Conservation (phyloP, 2,888 invertebrate species). For the Megalurothrips usitatus region DNA sequence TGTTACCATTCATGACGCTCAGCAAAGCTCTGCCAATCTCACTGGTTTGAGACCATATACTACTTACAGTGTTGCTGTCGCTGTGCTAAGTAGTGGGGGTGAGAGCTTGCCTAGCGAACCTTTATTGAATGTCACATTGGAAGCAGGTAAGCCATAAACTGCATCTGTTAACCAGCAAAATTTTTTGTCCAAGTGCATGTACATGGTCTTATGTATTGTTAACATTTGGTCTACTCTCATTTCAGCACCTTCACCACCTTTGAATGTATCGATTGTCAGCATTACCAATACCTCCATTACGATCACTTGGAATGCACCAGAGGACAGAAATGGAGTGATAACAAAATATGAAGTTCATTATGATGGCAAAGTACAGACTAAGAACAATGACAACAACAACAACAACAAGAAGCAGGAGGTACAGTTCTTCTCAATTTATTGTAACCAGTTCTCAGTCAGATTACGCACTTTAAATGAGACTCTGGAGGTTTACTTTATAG, state of each 20-base stretch:
- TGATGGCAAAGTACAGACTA: slow-evolving; percentile 40
- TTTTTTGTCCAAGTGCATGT: no score
- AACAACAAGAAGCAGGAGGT: slow-evolving; percentile 42
- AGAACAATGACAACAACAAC: slow-evolving; percentile 35
- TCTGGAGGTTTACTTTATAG: no score
- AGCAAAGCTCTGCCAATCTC: slow-evolving; percentile 46
- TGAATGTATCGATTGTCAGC: slow-evolving; percentile 55
- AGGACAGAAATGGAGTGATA: slow-evolving; percentile 62
- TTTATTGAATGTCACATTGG: slow-evolving; percentile 61
- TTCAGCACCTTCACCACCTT: slow-evolving; percentile 57
- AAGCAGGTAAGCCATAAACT: slow-evolving; percentile 53
- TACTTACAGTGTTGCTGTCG: slow-evolving; percentile 65
- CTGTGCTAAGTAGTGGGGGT: slow-evolving; percentile 57
- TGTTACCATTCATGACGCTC: slow-evolving; percentile 50
- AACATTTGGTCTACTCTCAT: slow-evolving; percentile 32
- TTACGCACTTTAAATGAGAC: no score
- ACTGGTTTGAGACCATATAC: slow-evolving; percentile 66
- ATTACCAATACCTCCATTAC: slow-evolving; percentile 60
- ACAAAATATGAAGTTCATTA: slow-evolving; percentile 61
- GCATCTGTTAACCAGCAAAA: neutral
- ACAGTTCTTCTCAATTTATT: no score
- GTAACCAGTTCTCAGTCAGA: no score
- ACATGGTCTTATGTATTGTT: neutral
- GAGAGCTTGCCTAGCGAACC: slow-evolving; percentile 58
- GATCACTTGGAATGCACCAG: slow-evolving; percentile 66